These are phyloP conservation scores for Ametastegia equiseti DNA, from an alignment of 2,888 invertebrate genomes.

Conservation along the genomic window DNA sequence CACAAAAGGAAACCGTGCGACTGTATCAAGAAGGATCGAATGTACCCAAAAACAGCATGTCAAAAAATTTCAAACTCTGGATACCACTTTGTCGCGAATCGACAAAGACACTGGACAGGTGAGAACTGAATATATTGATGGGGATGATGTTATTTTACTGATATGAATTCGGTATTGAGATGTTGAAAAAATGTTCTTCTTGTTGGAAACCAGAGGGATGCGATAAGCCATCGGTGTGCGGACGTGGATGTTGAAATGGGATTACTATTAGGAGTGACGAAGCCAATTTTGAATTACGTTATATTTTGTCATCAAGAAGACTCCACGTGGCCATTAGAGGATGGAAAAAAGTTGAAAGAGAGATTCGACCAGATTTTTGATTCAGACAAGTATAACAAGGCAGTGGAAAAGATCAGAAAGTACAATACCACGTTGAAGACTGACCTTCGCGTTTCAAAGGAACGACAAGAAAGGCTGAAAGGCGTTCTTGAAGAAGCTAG, in stretches of 20 bases:
- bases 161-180: not conserved
- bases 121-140: too few species aligned
- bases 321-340: slow-evolving; percentile 96
- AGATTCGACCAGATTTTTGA: slow-evolving; percentile 99
- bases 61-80: slow-evolving; percentile 82
- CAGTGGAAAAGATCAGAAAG: slow-evolving; percentile 86
- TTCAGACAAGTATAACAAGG: slow-evolving; percentile 93
- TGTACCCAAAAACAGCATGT: slow-evolving; percentile 79
- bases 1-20: slow-evolving; percentile 80
- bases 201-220: slow-evolving; percentile 69
- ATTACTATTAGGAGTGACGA: slow-evolving; percentile 89
- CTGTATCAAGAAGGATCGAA: slow-evolving; percentile 84
- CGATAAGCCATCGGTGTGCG: slow-evolving; percentile 83
- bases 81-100: slow-evolving; percentile 79
- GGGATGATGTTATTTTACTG: too few species aligned
- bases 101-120: slow-evolving; percentile 60
- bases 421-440: slow-evolving; percentile 78
- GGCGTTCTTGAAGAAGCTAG: slow-evolving; percentile 55
- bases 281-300: slow-evolving; percentile 96
- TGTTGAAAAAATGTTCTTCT: not conserved
- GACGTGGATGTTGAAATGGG: slow-evolving; percentile 87
- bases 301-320: slow-evolving; percentile 99
- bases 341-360: slow-evolving; percentile 94
- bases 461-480: slow-evolving; percentile 55
- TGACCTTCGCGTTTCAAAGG: slow-evolving; percentile 21